Evolutionary conservation across 2,797 vertebrate genomes (phyloP).

Genomic region (Coracias cyanogaster): DNA sequence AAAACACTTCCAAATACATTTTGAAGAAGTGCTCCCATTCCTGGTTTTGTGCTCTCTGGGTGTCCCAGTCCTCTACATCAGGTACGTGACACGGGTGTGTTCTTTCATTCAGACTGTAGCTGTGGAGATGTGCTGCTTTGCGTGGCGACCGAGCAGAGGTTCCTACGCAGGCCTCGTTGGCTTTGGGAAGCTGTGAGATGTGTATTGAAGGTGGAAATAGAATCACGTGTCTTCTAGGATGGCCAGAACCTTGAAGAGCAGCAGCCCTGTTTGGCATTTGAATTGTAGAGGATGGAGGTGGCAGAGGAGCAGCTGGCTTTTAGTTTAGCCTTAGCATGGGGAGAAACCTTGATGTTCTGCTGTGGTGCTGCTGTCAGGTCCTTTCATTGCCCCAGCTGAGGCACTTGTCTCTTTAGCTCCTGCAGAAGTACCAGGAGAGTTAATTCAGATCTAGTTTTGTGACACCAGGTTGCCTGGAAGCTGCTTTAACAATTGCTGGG

Average conservation of each 20-base stretch:
- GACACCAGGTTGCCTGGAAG: neutral
- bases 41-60: neutral
- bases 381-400: neutral
- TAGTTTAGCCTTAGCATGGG: neutral
- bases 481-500: accelerated
- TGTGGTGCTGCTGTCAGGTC: neutral
- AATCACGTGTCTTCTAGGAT: neutral
- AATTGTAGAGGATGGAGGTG: neutral
- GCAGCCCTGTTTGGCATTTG: neutral
- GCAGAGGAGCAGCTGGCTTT: neutral
- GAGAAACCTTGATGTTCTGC: neutral
- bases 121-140: neutral
- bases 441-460: neutral
- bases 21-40: neutral
- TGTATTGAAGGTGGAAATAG: neutral
- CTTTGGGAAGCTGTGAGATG: neutral
- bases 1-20: neutral
- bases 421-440: neutral
- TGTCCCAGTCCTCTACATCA: neutral
- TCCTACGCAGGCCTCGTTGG: neutral
- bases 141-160: neutral
- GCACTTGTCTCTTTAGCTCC: neutral
- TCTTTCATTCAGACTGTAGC: neutral
- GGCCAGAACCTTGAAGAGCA: neutral
- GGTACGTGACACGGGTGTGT: neutral